These are phyloP conservation scores for Acrocyrtus sp. DNA, from an alignment of 2,888 invertebrate species.

Conservation along the genomic window DNA sequence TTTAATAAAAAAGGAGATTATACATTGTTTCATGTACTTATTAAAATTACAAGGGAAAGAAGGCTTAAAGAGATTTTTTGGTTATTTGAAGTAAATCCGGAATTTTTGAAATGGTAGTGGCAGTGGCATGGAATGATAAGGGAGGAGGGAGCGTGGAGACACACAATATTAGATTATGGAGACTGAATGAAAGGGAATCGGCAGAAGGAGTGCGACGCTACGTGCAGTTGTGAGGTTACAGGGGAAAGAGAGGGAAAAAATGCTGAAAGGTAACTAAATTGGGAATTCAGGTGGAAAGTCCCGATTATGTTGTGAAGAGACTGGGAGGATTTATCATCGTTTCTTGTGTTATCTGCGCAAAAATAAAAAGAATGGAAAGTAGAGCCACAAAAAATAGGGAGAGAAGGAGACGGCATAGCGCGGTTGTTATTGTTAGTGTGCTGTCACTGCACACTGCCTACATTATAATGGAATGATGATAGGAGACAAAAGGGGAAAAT, in stretches of 20 bases:
- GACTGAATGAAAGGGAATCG: not conserved
- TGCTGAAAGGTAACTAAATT: not conserved
- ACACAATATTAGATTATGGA: not conserved
- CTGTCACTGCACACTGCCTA: slow-evolving; percentile 1
- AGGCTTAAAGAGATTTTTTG: not conserved
- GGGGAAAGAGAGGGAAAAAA: slow-evolving; percentile 1
- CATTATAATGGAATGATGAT: too few relatives aligned
- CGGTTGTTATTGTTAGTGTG: not conserved
- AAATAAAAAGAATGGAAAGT: too few relatives aligned
- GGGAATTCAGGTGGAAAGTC: slow-evolving; percentile 53
- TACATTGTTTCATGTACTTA: slow-evolving; percentile 21
- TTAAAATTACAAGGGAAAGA: slow-evolving; percentile 14
- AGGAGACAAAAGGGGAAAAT: too few relatives aligned
- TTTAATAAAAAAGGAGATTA: not conserved
- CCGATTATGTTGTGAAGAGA: slow-evolving; percentile 28
- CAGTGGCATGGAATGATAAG: too few relatives aligned
- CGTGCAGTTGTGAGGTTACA: not conserved
- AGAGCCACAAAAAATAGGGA: too few relatives aligned
- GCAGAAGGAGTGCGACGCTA: not conserved
- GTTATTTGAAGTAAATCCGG: not conserved
- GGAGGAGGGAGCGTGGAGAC: slow-evolving; percentile 6
- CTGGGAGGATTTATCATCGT: slow-evolving; percentile 1
- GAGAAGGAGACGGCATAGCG: too few relatives aligned
- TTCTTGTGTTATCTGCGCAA: not conserved
- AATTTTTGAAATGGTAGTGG: too few relatives aligned